Base-by-base conservation (phyloP, 2,797 vertebrate species). In the Oreochromis grahami region DNA sequence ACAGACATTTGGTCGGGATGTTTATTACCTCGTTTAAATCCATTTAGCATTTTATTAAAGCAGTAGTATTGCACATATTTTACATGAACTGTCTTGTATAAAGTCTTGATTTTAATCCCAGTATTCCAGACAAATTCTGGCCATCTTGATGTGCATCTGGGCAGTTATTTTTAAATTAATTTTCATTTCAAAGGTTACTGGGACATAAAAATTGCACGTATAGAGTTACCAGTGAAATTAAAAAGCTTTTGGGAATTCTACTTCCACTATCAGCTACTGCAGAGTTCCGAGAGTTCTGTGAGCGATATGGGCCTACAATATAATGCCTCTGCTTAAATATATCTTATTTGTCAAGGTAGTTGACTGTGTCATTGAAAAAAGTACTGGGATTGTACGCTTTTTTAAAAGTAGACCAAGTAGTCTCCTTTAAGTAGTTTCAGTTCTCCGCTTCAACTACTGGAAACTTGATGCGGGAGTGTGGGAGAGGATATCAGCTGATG, bases 1-100 rank as follows among this genome's bases (percentile, higher is more conserved):
- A 32, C 43, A 9, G 36, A n/a, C 24, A 48, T 45, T 29, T 19
- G 6, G 0, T 72, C 0, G 2, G 4, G 21, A 26, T 45, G 65
- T 68, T 41, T 68, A 21, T 41, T 45, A 19, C 24, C 9, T 29
- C 9, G 26, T 72, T 29, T 48, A 12, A 15, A 19, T 7, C 43
- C 13, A 70, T 70, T 70, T 70, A 43, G 21, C 8, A 24, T 24
- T 24, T 68, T 41, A 43, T 68, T 43, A 43, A 72, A 48, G 15
- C 3, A 0, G 26, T 19, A 48, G 8, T 68, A 43, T 43, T 21
- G 41, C 41, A 48, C 43, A 19, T 72, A 17, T 72, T 11, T 29
- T 48, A 48, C 24, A 45, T 0, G 24, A 72, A 72, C 2, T 19
- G 15, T 48, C 41, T 19, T 48, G 9, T 19, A 26, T 48, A 48